Evolutionary conservation across 2,113 vertebrate species (phyloP).

Genomic region (Hippolais icterina): DNA sequence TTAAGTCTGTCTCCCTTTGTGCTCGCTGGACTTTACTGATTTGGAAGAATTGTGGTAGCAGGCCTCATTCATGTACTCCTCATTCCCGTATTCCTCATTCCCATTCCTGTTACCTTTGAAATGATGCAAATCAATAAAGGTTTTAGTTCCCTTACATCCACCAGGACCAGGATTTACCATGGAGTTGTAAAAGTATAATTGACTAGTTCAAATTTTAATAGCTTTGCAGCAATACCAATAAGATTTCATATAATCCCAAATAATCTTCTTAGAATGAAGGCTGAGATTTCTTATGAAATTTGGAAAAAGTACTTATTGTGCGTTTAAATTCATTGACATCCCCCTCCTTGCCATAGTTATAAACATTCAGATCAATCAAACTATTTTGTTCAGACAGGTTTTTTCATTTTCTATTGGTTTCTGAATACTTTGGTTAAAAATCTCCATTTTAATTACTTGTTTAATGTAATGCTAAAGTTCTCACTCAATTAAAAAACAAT

Average conservation of each 20-base stretch:
- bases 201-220: not conserved
- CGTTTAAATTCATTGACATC: not conserved
- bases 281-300: not conserved
- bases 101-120: not conserved
- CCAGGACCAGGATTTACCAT: not conserved
- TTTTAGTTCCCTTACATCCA: not conserved
- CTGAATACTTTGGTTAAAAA: not conserved
- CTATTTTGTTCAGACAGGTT: not conserved
- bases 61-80: not conserved
- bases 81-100: not conserved
- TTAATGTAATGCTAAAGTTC: not conserved
- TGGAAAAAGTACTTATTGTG: not conserved
- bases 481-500: not conserved
- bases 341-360: rapidly evolving
- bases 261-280: not conserved
- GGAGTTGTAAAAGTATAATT: not conserved
- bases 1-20: not conserved
- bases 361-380: not conserved
- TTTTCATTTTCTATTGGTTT: not conserved
- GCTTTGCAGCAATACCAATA: not conserved
- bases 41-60: not conserved
- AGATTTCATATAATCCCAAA: not conserved
- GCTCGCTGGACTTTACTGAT: not conserved
- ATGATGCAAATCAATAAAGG: not conserved
- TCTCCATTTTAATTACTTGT: not conserved